Evolutionary conservation across 2,113 vertebrate genomes (phyloP).

Genomic region (Marcusenius ussheri): DNA sequence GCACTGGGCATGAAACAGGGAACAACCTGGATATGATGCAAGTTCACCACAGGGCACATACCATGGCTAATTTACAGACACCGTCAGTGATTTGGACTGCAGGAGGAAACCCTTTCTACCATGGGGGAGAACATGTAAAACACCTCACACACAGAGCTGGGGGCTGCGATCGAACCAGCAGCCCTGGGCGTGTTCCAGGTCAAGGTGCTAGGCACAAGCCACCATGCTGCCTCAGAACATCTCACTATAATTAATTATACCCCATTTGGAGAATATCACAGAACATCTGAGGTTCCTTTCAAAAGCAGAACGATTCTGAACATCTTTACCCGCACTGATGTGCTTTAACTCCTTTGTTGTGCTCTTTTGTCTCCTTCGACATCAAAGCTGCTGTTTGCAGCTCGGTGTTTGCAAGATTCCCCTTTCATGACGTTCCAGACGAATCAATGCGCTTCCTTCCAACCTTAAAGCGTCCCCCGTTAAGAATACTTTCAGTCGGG

Average conservation of each 20-base stretch:
- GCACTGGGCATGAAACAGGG: background rate
- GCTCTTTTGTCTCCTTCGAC: background rate
- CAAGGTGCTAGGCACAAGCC: background rate
- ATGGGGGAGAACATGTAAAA: background rate
- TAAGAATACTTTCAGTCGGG: conserved; percentile 10
- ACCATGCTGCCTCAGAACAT: background rate
- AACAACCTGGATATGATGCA: background rate
- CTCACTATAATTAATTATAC: background rate
- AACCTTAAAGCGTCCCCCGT: background rate
- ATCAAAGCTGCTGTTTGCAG: background rate
- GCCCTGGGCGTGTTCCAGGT: background rate
- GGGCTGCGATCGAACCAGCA: background rate
- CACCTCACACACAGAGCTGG: background rate
- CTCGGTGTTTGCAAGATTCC: background rate
- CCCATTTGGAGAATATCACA: conserved; percentile 10
- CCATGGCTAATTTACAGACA: background rate
- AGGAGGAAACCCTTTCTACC: background rate
- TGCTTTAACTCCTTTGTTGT: background rate
- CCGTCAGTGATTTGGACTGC: background rate
- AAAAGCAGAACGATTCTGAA: conserved; percentile 12
- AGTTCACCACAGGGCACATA: background rate
- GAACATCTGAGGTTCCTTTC: background rate
- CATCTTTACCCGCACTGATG: conserved; percentile 1
- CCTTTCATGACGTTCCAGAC: conserved; percentile 17
- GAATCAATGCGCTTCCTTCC: conserved; percentile 10